Conservation (phyloP, 2,888 invertebrate species). For the Gisinianus flammeolus region DNA sequence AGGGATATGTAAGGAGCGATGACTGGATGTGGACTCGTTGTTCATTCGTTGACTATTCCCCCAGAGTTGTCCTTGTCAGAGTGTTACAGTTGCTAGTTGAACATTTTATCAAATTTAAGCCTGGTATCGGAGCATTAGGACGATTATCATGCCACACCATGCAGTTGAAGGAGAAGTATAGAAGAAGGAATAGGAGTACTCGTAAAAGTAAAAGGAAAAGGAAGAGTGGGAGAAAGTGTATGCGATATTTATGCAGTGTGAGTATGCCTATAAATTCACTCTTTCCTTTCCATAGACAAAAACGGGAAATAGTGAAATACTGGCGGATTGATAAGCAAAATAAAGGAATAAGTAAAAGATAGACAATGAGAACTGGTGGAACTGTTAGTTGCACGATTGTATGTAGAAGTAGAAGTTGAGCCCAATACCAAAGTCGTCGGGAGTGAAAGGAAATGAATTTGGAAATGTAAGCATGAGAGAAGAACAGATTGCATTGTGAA, state of each 20-base stretch:
- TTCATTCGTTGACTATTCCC: no score
- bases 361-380: neutral
- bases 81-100: neutral
- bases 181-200: neutral
- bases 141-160: constrained; percentile 1
- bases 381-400: no score
- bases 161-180: neutral
- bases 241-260: neutral
- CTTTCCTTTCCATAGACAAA: neutral
- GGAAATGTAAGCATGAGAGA: constrained; percentile 6
- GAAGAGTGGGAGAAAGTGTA: constrained; percentile 1
- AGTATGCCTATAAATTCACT: neutral
- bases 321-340: neutral
- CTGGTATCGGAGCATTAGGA: constrained; percentile 1
- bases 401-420: neutral
- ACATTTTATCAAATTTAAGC: constrained; percentile 31
- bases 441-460: neutral
- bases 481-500: constrained; percentile 26
- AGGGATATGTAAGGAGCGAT: no score
- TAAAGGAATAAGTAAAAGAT: neutral
- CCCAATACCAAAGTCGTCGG: neutral
- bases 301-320: neutral
- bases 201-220: neutral
- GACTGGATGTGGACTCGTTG: no score
- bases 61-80: neutral